Percentiles rank a stretch among this genome's conserved stretches.
phyloP scores from a whole-genome alignment of 2,113 vertebrate species.

The Phylloscopus whistleri region DNA sequence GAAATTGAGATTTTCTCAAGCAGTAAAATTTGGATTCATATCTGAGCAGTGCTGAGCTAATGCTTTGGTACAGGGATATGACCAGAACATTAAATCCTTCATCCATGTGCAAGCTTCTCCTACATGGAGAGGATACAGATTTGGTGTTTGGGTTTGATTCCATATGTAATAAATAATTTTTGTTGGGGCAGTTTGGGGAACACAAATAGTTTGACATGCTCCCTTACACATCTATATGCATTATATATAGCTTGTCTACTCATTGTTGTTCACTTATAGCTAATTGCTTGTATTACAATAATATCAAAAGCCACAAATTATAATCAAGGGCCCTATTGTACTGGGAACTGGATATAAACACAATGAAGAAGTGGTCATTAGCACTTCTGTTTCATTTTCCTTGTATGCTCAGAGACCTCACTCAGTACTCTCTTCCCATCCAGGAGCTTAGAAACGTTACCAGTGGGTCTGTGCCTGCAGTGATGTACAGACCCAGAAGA shows the following conservation, averaged over 20 bases:
- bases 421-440: not conserved
- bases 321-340: not conserved
- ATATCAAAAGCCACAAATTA: conserved; percentile 36
- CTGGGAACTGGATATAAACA: conserved; percentile 6
- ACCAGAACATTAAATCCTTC: not conserved
- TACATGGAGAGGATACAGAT: not conserved
- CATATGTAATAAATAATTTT: not conserved
- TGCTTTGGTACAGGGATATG: not conserved
- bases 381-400: not conserved
- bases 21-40: not conserved
- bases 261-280: not conserved
- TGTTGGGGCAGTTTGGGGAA: not conserved
- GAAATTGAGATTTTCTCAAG: not conserved
- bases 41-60: not conserved
- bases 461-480: not conserved
- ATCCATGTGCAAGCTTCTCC: not conserved
- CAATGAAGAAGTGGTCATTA: conserved; percentile 15
- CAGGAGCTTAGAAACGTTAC: not conserved
- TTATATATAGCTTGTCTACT: not conserved
- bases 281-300: conserved; percentile 22
- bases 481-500: not conserved
- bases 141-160: not conserved
- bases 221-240: not conserved
- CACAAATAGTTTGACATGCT: not conserved
- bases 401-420: not conserved